Base-by-base conservation (phyloP, 2,113 vertebrate genomes). In the Hyla sarda region DNA sequence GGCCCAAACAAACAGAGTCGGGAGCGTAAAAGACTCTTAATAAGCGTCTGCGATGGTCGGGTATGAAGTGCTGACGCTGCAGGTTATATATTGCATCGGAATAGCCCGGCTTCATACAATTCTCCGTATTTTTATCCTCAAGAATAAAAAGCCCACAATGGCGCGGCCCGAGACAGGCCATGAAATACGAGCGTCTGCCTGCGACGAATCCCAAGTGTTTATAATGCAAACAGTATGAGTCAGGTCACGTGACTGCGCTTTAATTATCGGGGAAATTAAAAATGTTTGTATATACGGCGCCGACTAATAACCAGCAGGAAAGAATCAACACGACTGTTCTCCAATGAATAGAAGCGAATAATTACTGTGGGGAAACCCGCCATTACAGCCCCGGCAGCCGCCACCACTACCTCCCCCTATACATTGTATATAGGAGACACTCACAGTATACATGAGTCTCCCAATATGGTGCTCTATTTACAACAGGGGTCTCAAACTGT, bases 1-100 rank as follows among this genome's bases (percentile, higher is more conserved):
- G 28, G 88, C 87, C 82, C 86, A 90, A 90, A 85, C 76, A 88
- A 74, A 88, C 78, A 81, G 81, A 86, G 87, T 86, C 71, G 89
- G 88, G 88, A 88, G 85, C 85, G 84, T 58, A 80, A 80, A 60
- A 80, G 71, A 89, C 77, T 79, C 83, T 0, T 77, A 89, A 76
- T 88, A 88, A 88, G 89, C 14, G 83, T 56, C 82, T 37, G 45
- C 56, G 89, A 88, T 89, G 80, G 85, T 88, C 83, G 86, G 80
- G 73, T 58, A 60, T 88, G 71, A 74, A 88, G 75, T 74, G 87
- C 62, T 83, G 73, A 87, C 54, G 28, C 10, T 48, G 87, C 83
- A 88, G 34, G 30, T 45, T 87, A 65, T 79, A 54, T 75, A 79
- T 62, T 89, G 65, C 65, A 74, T 62, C 88, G 45, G 34, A 81